Evolutionary conservation across 92 coral and sea anemone genomes (phyloP), one percentile per base, ranked within the genome.

Genomic region (Pocillopora meandrina): DNA sequence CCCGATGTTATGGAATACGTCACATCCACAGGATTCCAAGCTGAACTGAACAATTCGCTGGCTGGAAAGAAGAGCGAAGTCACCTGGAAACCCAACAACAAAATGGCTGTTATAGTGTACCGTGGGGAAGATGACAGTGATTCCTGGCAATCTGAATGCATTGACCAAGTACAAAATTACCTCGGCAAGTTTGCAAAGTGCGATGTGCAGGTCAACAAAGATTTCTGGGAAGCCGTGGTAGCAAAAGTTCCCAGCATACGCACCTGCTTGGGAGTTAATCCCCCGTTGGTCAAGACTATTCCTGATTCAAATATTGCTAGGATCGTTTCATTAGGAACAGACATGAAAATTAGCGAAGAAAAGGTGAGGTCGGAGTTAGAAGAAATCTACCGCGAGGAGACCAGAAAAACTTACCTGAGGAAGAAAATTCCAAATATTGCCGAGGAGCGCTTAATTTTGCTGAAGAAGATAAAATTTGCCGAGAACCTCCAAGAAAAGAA

Each of bases 1-100:
- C 23, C 86, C 13, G 91, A 89, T 60, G 79, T 85, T 20, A 93
- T 93, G 97, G 88, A 89, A 67, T 89, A 76, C 86, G 64, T 89
- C 56, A 82, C 66, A 2, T 26, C 76, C 5, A 70, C 91, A 12
- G 56, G 42, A 10, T 80, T 79, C 57, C n/a, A 56, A 19, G 72
- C 59, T 33, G 77, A 91, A 59, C 83, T 91, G 2, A 85, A 66
- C 61, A 65, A 76, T 1, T 49, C 84, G 2, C 86, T 93, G 36
- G 76, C 76, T 59, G 81, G 58, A 12, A 74, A 72, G 23, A 77
- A 72, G 19, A 62, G 82, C 59, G 66, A 79, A 16, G n/a, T 88
- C 10, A 61, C 34, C 55, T 88, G 91, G 91, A 78, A 64, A 15
- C 63, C 67, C 3, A 81, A 77, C 36, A 34, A 20, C 65, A 49